phyloP scores from a whole-genome alignment of 1,140 invertebrate species.

The Phymorhynchus buccinoides region DNA sequence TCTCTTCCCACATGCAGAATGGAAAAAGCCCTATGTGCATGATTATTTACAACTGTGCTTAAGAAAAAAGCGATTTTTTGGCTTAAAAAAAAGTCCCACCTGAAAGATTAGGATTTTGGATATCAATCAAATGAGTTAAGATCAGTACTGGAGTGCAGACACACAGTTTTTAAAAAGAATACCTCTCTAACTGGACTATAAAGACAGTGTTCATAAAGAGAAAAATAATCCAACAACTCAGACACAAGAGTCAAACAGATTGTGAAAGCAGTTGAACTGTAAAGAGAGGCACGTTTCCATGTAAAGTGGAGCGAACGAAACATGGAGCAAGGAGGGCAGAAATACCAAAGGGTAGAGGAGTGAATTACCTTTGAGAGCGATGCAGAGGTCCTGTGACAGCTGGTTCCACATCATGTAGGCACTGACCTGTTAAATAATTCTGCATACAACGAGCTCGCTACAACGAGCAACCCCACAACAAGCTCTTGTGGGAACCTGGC shows the following conservation, averaged over 20 bases:
- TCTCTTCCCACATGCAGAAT: too few relatives aligned
- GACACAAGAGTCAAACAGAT: constrained; percentile 31
- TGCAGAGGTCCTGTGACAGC: constrained; percentile 98
- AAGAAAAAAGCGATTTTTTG: too few relatives aligned
- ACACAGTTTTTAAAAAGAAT: too few relatives aligned
- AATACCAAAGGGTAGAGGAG: not conserved
- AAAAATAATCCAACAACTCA: constrained; percentile 24
- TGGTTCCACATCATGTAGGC: constrained; percentile 97
- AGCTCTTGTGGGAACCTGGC: constrained; percentile 78
- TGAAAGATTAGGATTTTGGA: too few relatives aligned
- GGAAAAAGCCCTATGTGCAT: too few relatives aligned
- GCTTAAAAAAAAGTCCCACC: too few relatives aligned
- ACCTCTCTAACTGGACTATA: too few relatives aligned
- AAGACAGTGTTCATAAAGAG: not conserved
- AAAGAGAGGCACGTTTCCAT: not conserved
- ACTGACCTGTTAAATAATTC: too few relatives aligned
- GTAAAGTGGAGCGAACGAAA: not conserved
- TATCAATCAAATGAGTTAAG: too few relatives aligned
- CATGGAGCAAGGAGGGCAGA: not conserved
- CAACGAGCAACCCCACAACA: constrained; percentile 78
- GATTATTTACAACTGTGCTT: too few relatives aligned
- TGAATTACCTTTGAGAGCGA: constrained; percentile 85
- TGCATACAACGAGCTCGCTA: too few relatives aligned
- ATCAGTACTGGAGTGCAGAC: too few relatives aligned
- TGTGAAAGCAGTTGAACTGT: not conserved